Percentiles rank a stretch among this genome's conserved stretches.
phyloP scores from a whole-genome alignment of 2,797 vertebrate genomes.

The Knipowitschia caucasica region DNA sequence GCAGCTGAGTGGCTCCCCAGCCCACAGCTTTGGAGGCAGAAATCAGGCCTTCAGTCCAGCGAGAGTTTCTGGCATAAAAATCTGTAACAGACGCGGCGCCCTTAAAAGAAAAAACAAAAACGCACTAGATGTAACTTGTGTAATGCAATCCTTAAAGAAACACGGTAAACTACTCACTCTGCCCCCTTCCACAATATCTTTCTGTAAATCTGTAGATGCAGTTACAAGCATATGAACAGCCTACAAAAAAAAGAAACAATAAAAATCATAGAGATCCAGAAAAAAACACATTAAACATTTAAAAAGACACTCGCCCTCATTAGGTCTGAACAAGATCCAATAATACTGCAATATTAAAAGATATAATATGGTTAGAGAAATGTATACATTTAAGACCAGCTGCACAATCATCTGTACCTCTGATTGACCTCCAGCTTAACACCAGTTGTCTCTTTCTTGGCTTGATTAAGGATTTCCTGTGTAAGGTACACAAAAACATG shows the following conservation, averaged over 20 bases:
- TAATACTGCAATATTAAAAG: slow-evolving; percentile 76
- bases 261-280: neutral
- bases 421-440: slow-evolving; percentile 93
- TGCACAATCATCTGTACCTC: slow-evolving; percentile 71
- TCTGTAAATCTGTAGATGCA: slow-evolving; percentile 91
- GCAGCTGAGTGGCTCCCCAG: slow-evolving; percentile 92
- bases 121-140: no score
- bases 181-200: slow-evolving; percentile 93
- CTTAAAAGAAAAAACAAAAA: slow-evolving; percentile 53
- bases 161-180: slow-evolving; percentile 76
- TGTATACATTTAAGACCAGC: neutral
- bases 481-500: neutral
- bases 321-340: slow-evolving; percentile 91
- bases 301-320: slow-evolving; percentile 76
- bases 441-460: slow-evolving; percentile 83
- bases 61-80: slow-evolving; percentile 96
- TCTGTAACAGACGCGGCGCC: slow-evolving; percentile 88
- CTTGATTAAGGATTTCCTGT: slow-evolving; percentile 91
- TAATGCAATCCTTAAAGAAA: no score
- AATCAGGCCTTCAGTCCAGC: slow-evolving; percentile 96
- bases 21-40: slow-evolving; percentile 97
- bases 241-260: slow-evolving; percentile 49
- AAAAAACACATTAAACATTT: neutral
- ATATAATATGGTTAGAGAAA: neutral
- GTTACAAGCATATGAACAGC: slow-evolving; percentile 88